Percentiles rank a stretch among this genome's conserved stretches.
These are phyloP conservation scores for Garra rufa DNA, from an alignment of 2,113 vertebrate genomes.

Conservation along the genomic window DNA sequence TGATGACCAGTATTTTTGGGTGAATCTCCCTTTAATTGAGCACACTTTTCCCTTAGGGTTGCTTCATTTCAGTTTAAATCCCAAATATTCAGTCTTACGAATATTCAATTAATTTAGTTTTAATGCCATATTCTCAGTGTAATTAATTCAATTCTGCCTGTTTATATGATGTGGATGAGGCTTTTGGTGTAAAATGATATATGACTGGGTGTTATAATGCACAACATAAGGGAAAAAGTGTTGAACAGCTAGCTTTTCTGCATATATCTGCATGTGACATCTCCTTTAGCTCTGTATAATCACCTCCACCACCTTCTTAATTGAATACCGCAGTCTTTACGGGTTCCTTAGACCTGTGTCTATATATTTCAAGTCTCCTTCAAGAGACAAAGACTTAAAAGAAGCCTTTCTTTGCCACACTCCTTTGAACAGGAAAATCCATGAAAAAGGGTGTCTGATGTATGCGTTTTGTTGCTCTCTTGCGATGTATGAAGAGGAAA, in stretches of 20 bases:
- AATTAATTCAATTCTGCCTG: neutral
- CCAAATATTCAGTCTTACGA: neutral
- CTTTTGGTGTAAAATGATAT: neutral
- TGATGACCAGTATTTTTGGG: neutral
- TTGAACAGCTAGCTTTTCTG: neutral
- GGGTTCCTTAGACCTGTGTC: neutral
- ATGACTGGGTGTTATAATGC: neutral
- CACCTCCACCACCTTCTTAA: neutral
- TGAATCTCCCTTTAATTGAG: neutral
- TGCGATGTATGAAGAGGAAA: neutral
- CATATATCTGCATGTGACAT: neutral
- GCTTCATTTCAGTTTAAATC: neutral
- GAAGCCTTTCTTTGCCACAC: neutral
- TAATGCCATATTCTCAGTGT: neutral
- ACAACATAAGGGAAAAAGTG: neutral
- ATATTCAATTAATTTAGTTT: neutral
- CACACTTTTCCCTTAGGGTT: neutral
- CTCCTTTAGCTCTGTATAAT: neutral
- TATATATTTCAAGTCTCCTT: slow-evolving; percentile 14
- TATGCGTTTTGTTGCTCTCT: slow-evolving; percentile 7
- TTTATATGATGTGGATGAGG: neutral
- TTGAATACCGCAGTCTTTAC: neutral
- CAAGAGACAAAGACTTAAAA: slow-evolving; percentile 35
- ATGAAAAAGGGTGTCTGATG: slow-evolving; percentile 25
- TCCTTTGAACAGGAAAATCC: neutral